Evolutionary conservation across 2,797 vertebrate species (phyloP), one percentile per base, ranked within the genome.

Genomic region (Lacerta agilis): DNA sequence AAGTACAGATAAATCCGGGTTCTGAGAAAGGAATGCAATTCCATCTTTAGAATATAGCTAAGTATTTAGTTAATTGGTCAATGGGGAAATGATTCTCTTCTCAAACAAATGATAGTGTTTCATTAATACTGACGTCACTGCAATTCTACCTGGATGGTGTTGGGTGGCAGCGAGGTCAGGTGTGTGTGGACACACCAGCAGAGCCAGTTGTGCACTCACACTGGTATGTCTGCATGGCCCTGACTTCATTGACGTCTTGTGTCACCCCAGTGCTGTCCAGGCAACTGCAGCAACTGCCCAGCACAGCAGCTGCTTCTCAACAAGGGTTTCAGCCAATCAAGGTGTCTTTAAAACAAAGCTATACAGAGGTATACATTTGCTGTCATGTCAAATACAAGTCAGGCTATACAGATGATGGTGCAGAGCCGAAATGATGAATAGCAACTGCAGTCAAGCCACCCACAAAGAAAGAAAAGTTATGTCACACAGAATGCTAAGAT

Each of bases 1-100:
- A 79, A 73, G 29, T 69, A 82, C 36, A 83, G 25, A 73, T 84
- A 27, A 79, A 78, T 29, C 94, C 88, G 88, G 86, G 0, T 55
- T 86, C 38, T 79, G 33, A 85, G 23, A 93, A 43, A 38, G 5
- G 36, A 88, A 75, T 83, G 38, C 33, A 5, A 33, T 77, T 92
- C 8, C 66, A 80, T 18, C 27, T 0, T 82, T 64, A 90, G 45
- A 36, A 43, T 67, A 29, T 25, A 43, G n/a, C 55, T 38, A 49
- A 66, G 38, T 7, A 7, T 71, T 49, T 41, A 36, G 25, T 25
- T 38, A 49, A 45, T 45, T 82, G 43, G 66, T 43, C 69, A 81
- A 38, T 13, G 2, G n/a, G 4, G 23, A 76, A 76, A 18, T 49
- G 36, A 71, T 18, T 43, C 4, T 73, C 41, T 81, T 87, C 58